Evolutionary conservation across 2,797 vertebrate genomes (phyloP).

Genomic region (Hypotaenidia okinawae): DNA sequence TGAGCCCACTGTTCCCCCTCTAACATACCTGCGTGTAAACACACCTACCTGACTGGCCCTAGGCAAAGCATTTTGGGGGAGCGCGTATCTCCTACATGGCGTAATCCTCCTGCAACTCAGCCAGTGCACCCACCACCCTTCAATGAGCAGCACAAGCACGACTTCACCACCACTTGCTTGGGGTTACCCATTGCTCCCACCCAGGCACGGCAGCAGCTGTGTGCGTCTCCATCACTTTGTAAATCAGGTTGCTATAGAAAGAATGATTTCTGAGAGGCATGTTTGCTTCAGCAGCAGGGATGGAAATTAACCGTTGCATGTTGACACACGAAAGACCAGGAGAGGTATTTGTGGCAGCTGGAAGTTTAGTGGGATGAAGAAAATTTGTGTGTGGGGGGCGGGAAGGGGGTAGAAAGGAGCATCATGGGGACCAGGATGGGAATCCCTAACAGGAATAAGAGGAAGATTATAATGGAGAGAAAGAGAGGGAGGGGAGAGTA

Average conservation of each 20-base stretch:
- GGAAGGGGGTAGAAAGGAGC: neutral
- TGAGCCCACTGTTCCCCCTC: neutral
- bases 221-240: neutral
- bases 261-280: neutral
- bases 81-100: rapidly evolving
- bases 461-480: neutral
- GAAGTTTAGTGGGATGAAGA: neutral
- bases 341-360: neutral
- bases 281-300: neutral
- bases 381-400: neutral
- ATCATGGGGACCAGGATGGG: neutral
- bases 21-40: neutral
- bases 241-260: neutral
- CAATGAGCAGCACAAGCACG: neutral
- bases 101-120: rapidly evolving
- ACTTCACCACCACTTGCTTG: rapidly evolving
- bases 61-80: neutral
- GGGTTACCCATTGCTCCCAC: rapidly evolving
- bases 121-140: rapidly evolving
- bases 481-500: neutral
- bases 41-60: rapidly evolving
- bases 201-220: neutral
- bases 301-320: neutral
- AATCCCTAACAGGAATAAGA: neutral
- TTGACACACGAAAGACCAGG: neutral